Conservation (phyloP, 1,140 invertebrate species). For the Macrobrachium rosenbergii region DNA sequence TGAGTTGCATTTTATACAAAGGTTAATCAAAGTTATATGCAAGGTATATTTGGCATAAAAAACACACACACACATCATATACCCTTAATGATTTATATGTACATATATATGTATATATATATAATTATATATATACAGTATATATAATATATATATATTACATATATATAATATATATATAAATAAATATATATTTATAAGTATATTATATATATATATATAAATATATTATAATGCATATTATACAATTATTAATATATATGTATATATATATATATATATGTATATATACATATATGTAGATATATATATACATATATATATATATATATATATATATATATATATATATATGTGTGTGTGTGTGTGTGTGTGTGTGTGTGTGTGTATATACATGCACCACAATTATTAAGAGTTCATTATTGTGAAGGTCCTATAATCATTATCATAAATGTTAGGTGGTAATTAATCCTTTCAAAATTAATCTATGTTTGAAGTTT, state of each 20-base stretch:
- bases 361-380: too few species aligned
- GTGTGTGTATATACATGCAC: too few species aligned
- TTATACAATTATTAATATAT: not conserved
- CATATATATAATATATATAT: not conserved
- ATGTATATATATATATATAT: not conserved
- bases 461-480: too few species aligned
- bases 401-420: too few species aligned
- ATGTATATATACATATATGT: not conserved
- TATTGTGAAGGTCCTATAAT: too few species aligned
- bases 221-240: slow-evolving; percentile 5
- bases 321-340: slow-evolving; percentile 9
- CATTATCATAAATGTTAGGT: too few species aligned
- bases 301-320: slow-evolving; percentile 7
- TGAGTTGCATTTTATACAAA: too few species aligned
- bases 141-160: not conserved
- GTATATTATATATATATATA: slow-evolving; percentile 1
- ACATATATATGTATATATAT: slow-evolving; percentile 6
- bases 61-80: not conserved
- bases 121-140: not conserved
- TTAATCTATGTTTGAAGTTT: too few species aligned
- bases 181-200: not conserved
- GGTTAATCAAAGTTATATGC: too few species aligned
- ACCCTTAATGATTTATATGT: too few species aligned
- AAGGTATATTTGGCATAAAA: not conserved
- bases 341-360: not conserved